Evolutionary conservation across 1,140 invertebrate genomes (phyloP), one percentile per base, ranked within the genome.

Genomic region (Saxidomus purpurata): DNA sequence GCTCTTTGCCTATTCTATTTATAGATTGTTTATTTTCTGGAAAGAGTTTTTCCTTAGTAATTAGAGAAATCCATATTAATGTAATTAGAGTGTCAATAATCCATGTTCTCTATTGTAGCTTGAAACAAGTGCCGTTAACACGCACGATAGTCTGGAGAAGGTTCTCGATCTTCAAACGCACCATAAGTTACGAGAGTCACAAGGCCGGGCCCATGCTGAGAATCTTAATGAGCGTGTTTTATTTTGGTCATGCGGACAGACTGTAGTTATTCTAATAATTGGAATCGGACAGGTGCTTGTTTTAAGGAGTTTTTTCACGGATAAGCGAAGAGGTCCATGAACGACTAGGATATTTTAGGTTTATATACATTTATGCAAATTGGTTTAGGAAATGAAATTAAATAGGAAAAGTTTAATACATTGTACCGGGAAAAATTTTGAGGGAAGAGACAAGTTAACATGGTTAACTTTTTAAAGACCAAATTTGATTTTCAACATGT

Each of bases 161-260:
- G 98, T 99, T 55, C 96, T 98, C 43, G 99, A 99, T 95, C 98
- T 98, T 93, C 99, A 99, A 96, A 99, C 99, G 8, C 99, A 99
- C 96, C 99, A 99, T 96, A 97, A 98, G 76, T 96, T 99, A 87
- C 97, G 98, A 71, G 99, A 99, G 96, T 97, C 99, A 8, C 98
- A 99, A 95, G 97, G 98, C 43, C 97, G 99, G 59, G 98, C 99
- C 94, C 97, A 98, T 71, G 99, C 99, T 0, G 99, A 99, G 96
- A 98, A 99, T 95, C 96, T 99, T 17, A 99, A 99, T 94, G 97
- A 98, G 95, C 97, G 98, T 91, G 99, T 99, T 0, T 96, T 98
- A 91, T 97, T 97, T 96, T 99, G 99, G 98, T 99, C 99, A 0
- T 95, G 98, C 11, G 97, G 98, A 82, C 98, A 99, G 96, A 98